Evolutionary conservation across 2,888 invertebrate genomes (phyloP).

Genomic region (Drosophila borborema): DNA sequence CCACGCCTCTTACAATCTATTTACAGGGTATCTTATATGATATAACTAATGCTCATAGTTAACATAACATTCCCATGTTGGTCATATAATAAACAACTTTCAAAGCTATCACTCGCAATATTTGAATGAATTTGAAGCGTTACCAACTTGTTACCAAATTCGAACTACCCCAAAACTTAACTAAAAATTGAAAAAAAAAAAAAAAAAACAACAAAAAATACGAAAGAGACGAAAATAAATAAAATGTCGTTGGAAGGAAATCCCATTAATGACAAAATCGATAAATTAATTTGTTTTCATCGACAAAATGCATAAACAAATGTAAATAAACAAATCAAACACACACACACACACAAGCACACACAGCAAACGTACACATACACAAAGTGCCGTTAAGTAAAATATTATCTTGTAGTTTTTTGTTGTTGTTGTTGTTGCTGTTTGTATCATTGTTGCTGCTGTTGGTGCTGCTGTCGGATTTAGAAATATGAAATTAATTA

Average conservation of each 20-base stretch:
- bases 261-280: slow-evolving; percentile 76
- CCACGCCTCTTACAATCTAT: background rate
- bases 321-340: slow-evolving; percentile 59
- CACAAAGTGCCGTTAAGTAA: slow-evolving; percentile 65
- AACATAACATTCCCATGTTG: background rate
- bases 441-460: slow-evolving; percentile 28
- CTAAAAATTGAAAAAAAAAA: slow-evolving; percentile 32
- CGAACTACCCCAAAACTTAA: background rate
- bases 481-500: slow-evolving; percentile 65
- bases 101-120: background rate
- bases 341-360: slow-evolving; percentile 2
- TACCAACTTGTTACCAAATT: background rate
- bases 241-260: slow-evolving; percentile 57
- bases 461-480: slow-evolving; percentile 38
- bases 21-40: background rate
- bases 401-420: slow-evolving; percentile 27
- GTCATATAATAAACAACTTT: background rate
- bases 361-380: slow-evolving; percentile 23
- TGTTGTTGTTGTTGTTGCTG: slow-evolving; percentile 11
- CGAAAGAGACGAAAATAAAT: slow-evolving; percentile 11
- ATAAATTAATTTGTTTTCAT: slow-evolving; percentile 70
- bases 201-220: slow-evolving; percentile 10
- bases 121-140: background rate
- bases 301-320: slow-evolving; percentile 53
- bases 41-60: background rate